Evolutionary conservation across 1,140 invertebrate species (phyloP), one percentile per base, ranked within the genome.

Genomic region (Hirudo medicinalis): DNA sequence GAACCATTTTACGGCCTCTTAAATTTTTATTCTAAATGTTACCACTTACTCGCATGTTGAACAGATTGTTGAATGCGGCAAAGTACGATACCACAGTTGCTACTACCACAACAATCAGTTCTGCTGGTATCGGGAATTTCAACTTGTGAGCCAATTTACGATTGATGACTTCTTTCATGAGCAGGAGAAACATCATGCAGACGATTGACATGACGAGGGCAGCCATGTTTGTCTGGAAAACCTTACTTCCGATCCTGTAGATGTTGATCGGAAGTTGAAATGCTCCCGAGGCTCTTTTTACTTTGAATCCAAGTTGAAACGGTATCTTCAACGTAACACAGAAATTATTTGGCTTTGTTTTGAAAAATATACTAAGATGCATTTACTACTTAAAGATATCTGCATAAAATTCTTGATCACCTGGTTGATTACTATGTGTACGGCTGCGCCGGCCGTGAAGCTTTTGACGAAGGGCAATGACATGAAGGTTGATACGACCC

Each of bases 121-220:
- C 91, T 75, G 90, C 89, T 4, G 91, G 91, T n/a, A 92, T 81
- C 0, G 91, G 91, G 67, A 92, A 76, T 49, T 80, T 80, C 53
- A 83, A 87, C 60, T 84, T 81, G 79, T 89, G 89, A 40, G 86
- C 86, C 0, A 90, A 79, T 76, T 85, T 83, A 0, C 90, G 89
- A 87, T 92, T 81, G 72, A 93, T 77, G n/a, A 88, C 73, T 81
- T 91, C 88, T 78, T 92, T 93, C 78, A 91, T 90, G 17, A 90
- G 76, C 0, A 87, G 80, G 71, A 92, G 86, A 54, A 89, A 79
- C 4, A 85, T 75, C 29, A 92, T 88, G 13, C 89, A 86, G 8
- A 88, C 80, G 0, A 85, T 63, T 1, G 90, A 90, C 63, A 91
- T 86, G 2, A 88, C 76, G 20, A 90, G 54, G 40, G 79, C 77